Percentiles rank a stretch among this genome's conserved stretches.
Conservation (phyloP, 2,797 vertebrate genomes). For the Fringilla coelebs region DNA sequence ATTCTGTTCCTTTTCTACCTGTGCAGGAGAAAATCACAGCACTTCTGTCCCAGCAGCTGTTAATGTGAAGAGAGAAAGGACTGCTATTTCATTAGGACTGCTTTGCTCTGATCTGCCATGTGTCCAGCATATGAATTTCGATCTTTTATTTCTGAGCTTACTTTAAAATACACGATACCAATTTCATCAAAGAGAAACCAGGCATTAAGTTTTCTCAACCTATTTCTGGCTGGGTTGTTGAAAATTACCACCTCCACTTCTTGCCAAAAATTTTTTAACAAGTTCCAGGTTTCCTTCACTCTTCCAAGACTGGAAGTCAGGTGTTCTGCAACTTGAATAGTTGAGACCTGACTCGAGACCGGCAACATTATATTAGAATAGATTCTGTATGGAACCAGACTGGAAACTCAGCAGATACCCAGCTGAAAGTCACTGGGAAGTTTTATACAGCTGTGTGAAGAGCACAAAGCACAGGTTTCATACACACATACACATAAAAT, state of each 20-base stretch:
- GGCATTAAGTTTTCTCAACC: neutral
- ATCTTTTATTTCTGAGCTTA: neutral
- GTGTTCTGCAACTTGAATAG: neutral
- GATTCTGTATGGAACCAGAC: neutral
- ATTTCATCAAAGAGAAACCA: neutral
- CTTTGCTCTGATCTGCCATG: neutral
- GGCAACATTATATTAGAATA: neutral
- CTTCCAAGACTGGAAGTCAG: neutral
- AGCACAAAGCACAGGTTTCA: neutral
- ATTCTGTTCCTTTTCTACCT: neutral
- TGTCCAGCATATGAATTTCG: neutral
- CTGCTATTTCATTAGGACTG: neutral
- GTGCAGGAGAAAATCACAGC: neutral
- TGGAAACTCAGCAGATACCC: neutral
- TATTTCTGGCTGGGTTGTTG: neutral
- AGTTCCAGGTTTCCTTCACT: neutral
- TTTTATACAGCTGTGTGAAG: neutral
- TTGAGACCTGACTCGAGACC: neutral
- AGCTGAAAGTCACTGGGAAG: neutral
- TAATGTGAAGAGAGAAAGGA: neutral
- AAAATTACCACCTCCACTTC: neutral
- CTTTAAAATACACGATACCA: neutral
- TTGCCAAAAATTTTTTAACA: neutral
- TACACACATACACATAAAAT: accelerated
- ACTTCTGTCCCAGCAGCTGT: neutral